Base-by-base conservation (phyloP, 2,888 invertebrate species). In the Tetrapedia diversipes region DNA sequence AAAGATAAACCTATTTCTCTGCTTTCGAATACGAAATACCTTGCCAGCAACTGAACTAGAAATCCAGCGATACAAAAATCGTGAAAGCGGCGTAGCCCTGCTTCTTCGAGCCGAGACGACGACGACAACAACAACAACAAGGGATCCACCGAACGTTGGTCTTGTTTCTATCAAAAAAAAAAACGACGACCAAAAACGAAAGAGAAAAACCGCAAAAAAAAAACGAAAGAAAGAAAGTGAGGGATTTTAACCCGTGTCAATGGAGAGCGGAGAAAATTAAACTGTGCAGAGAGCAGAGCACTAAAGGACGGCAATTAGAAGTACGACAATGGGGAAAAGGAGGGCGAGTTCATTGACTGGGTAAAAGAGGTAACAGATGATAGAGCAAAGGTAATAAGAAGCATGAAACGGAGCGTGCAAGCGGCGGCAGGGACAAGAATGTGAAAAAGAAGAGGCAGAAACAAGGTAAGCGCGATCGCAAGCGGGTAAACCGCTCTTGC, bases 311-410 rank as follows among this genome's bases (percentile, higher is more conserved):
- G 57, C 63, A 68, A 79, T 81, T 71, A 81, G 59, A 73, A 16
- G 56, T 24, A 47, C 60, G 70, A 71, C 76, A 77, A 74, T 79
- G 74, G 77, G n/a, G 29, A 75, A 78, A 83, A 80, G 67, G 78
- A 72, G 79, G 80, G 70, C 73, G 89, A 78, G 90, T 90, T 90
- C 90, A 83, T 88, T 89, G 90, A 89, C 90, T 87, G 89, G 57
- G 65, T 64, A 39, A 71, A n/a, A 72, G 67, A 78, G 60, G 77
- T 59, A 69, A 78, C 82, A 70, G 79, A 78, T 51, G 73, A 83
- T 80, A 59, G 66, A 69, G 57, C 27, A 67, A 66, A 72, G 60
- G 67, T 77, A 80, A 74, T 70, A 72, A 79, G 61, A 60, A 65
- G 61, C 51, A 24, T 64, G 72, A 77, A 78, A 53, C 59, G 56